Conservation (phyloP, 2,797 vertebrate genomes). For the Chanos chanos region DNA sequence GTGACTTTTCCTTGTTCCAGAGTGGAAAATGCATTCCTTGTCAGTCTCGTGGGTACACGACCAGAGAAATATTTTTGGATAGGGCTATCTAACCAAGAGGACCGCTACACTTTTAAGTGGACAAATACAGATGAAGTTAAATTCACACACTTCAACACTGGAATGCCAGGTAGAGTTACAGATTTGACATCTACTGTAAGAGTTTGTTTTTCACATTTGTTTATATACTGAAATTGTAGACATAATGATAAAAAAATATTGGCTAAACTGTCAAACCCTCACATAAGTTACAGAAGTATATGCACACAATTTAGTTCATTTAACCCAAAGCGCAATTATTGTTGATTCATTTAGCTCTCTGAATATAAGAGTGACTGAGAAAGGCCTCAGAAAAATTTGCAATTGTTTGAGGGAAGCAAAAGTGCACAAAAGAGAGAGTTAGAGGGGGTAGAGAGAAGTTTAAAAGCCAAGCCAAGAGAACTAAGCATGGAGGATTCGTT, state of each 20-base stretch:
- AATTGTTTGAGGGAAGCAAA: no score
- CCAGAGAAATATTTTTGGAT: slow-evolving; percentile 89
- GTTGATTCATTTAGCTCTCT: no score
- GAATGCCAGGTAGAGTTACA: slow-evolving; percentile 82
- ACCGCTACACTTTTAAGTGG: slow-evolving; percentile 81
- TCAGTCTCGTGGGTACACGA: slow-evolving; percentile 84
- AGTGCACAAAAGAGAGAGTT: no score
- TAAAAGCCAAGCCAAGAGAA: no score
- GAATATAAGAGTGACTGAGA: no score
- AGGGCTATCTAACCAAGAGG: slow-evolving; percentile 81
- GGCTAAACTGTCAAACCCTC: no score
- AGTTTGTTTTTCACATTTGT: neutral
- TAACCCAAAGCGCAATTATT: no score
- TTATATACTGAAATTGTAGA: neutral
- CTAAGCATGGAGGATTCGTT: no score
- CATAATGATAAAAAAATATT: neutral
- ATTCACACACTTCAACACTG: slow-evolving; percentile 87
- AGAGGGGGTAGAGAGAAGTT: no score
- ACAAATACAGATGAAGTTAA: slow-evolving; percentile 65
- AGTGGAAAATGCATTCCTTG: slow-evolving; percentile 89
- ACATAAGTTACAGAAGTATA: no score
- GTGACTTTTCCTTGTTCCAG: slow-evolving; percentile 54
- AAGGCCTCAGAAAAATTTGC: no score
- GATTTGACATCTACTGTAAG: neutral
- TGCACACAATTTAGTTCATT: no score